Conservation (phyloP, 2,888 invertebrate genomes). For the Diplazon laetatorius region DNA sequence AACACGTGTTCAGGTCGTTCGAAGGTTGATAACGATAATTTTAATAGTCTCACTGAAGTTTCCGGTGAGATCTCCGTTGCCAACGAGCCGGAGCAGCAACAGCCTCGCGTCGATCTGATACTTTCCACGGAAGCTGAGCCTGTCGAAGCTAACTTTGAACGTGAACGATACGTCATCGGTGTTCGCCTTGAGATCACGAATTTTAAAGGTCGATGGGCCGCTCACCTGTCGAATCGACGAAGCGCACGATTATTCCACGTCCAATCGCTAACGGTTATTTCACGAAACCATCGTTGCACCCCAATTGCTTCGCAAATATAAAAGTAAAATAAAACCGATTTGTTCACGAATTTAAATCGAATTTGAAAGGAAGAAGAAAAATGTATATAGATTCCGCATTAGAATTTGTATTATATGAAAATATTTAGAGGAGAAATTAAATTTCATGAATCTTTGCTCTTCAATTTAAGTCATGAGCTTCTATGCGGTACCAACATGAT, state of each 20-base stretch:
- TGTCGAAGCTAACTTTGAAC: constrained; percentile 85
- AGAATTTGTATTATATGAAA: too few relatives aligned
- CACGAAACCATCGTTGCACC: not conserved
- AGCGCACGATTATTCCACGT: not conserved
- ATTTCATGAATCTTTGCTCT: too few relatives aligned
- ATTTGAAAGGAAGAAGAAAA: too few relatives aligned
- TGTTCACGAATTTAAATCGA: too few relatives aligned
- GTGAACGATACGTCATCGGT: constrained; percentile 86
- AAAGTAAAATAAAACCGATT: too few relatives aligned
- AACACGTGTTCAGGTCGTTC: too few relatives aligned
- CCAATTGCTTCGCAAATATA: not conserved
- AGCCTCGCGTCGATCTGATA: constrained; percentile 88
- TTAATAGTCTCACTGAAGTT: constrained; percentile 86
- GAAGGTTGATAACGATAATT: not conserved
- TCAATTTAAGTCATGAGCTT: too few relatives aligned
- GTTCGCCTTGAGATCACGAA: constrained; percentile 82
- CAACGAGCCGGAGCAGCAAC: constrained; percentile 85
- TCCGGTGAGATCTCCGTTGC: constrained; percentile 87
- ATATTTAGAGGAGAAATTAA: too few relatives aligned
- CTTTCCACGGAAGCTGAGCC: constrained; percentile 86
- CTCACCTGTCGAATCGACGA: constrained; percentile 70
- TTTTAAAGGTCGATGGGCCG: constrained; percentile 77
- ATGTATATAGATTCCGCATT: too few relatives aligned
- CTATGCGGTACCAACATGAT: too few relatives aligned
- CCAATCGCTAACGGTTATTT: not conserved